Percentiles rank a stretch among this genome's conserved stretches.
phyloP scores from a whole-genome alignment of 1,140 invertebrate species.

The Teleopsis dalmanni region DNA sequence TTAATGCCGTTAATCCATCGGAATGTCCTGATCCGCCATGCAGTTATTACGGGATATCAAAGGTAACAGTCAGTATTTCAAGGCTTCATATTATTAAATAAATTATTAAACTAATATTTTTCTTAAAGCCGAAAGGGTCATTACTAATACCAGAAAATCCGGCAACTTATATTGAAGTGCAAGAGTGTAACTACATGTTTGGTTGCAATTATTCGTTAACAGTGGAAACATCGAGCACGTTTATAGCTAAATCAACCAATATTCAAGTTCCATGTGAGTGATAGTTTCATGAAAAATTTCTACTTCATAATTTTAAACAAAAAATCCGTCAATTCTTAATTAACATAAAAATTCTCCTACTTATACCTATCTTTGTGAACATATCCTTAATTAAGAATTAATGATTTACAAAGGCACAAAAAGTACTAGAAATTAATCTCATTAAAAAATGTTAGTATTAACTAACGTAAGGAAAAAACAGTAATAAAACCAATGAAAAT shows the following conservation, averaged over 20 bases:
- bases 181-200: constrained; percentile 37
- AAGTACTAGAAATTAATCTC: too few species aligned
- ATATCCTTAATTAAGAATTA: too few species aligned
- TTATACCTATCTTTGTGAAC: too few species aligned
- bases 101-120: not conserved
- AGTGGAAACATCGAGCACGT: constrained; percentile 32
- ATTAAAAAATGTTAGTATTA: too few species aligned
- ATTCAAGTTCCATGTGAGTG: constrained; percentile 28
- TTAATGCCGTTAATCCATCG: constrained; percentile 29
- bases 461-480: too few species aligned
- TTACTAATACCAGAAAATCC: constrained; percentile 27
- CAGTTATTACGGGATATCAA: constrained; percentile 30
- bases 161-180: constrained; percentile 24
- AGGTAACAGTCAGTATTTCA: constrained; percentile 7
- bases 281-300: not conserved
- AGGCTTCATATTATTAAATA: not conserved
- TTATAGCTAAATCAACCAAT: constrained; percentile 16
- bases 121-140: not conserved
- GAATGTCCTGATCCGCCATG: constrained; percentile 31
- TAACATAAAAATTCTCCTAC: too few species aligned
- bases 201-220: constrained; percentile 32
- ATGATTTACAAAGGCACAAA: too few species aligned
- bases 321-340: too few species aligned
- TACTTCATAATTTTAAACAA: too few species aligned
- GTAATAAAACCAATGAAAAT: too few species aligned